Evolutionary conservation across 2,113 vertebrate genomes (phyloP), one percentile per base, ranked within the genome.

Genomic region (Sceloporus undulatus): DNA sequence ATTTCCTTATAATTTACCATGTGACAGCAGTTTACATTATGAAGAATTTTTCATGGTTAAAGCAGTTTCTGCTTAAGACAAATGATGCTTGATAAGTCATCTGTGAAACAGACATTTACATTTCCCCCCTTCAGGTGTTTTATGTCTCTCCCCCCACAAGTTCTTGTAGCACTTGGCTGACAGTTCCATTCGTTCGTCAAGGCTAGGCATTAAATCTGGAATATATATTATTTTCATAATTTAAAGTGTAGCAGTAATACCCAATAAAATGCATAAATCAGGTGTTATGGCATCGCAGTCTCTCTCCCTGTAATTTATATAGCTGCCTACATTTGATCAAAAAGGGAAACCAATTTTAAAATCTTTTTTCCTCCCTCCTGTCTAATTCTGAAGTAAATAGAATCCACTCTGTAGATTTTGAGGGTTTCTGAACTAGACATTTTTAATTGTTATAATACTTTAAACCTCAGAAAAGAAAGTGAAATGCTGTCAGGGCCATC

Each of bases 301-400:
- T 79, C 34, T 19, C 59, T 83, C 82, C 25, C 10, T 29, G 11
- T 84, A 77, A 84, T 87, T 62, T 48, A 89, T 91, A 86, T 18
- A 91, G 18, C 80, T 89, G 59, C 66, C 40, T 86, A 79, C 25
- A 8, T 85, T 92, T 89, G 91, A 88, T 88, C 23, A 85, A 91
- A 89, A 54, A 4, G 71, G 9, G 66, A 79, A 85, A 1, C 10
- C 91, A 14, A 59, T 29, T n/a, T 90, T 73, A 65, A 1, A 82
- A 42, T 52, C n/a, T 59, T 89, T 3, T 5, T 82, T 16, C 56
- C 16, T 38, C 6, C 4, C 73, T 27, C 27, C 83, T 62, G 9
- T 85, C 85, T 42, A 82, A 73, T 74, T 73, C 48, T 85, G 3
- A 42, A 76, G 75, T 48, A 75, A 85, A 85, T 59, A 75, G 27